These are phyloP conservation scores for Diabrotica undecimpunctata DNA, from an alignment of 1,140 invertebrate species.

Conservation along the genomic window DNA sequence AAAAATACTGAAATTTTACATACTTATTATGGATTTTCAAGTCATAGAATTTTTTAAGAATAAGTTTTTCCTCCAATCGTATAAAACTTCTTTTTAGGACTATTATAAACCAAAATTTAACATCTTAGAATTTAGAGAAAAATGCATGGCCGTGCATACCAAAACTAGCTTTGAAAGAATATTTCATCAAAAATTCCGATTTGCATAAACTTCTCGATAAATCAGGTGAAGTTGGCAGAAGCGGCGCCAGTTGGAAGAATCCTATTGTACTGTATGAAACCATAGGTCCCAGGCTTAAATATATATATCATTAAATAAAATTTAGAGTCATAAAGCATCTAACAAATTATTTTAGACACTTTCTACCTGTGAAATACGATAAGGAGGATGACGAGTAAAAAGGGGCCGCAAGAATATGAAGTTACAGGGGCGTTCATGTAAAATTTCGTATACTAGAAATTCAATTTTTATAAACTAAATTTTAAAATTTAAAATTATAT, in stretches of 20 bases:
- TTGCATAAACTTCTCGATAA: neutral
- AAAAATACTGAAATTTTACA: too few relatives aligned
- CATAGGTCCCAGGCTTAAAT: neutral
- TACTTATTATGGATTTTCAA: too few relatives aligned
- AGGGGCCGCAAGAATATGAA: neutral
- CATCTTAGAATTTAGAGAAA: too few relatives aligned
- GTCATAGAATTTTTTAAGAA: too few relatives aligned
- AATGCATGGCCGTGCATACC: too few relatives aligned
- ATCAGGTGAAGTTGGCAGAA: neutral
- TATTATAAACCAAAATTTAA: too few relatives aligned
- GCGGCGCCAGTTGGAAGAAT: neutral
- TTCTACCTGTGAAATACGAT: constrained; percentile 2
- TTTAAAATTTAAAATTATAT: too few relatives aligned
- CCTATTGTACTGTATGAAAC: neutral
- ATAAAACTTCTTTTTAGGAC: too few relatives aligned
- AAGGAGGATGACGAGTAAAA: constrained; percentile 2
- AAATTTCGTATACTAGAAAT: too few relatives aligned
- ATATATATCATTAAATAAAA: constrained; percentile 3
- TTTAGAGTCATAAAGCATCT: constrained; percentile 1
- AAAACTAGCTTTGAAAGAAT: neutral
- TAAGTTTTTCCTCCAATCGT: too few relatives aligned
- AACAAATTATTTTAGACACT: constrained; percentile 3
- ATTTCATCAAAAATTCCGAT: neutral
- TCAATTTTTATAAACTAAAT: too few relatives aligned
- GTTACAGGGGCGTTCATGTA: neutral